Conservation (phyloP, 2,797 vertebrate genomes). For the Pelochelys cantorii region DNA sequence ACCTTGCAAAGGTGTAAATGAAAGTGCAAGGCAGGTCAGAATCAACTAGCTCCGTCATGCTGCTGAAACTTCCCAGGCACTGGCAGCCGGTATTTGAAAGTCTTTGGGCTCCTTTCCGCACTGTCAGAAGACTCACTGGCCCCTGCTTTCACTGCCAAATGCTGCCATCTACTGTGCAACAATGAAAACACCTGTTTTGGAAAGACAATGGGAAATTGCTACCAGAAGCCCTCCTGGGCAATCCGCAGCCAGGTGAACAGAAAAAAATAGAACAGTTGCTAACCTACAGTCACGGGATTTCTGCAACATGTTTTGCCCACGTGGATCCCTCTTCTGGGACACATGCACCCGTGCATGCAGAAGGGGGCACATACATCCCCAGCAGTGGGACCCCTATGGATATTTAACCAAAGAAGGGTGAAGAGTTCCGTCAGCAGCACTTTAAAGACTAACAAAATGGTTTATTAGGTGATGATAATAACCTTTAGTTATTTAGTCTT, state of each 20-base stretch:
- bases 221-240: background rate
- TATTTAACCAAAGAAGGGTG: background rate
- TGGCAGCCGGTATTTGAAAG: background rate
- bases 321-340: background rate
- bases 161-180: constrained; percentile 55
- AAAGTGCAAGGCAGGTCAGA: background rate
- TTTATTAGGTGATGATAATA: too few species aligned
- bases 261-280: background rate
- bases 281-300: background rate
- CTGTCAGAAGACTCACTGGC: background rate
- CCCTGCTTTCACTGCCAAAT: constrained; percentile 12
- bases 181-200: background rate
- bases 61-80: background rate
- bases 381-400: background rate
- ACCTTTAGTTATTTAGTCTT: too few species aligned
- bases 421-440: background rate
- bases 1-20: background rate
- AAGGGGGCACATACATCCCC: background rate
- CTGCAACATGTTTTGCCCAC: background rate
- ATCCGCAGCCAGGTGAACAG: background rate
- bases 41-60: background rate
- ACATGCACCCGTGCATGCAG: background rate
- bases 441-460: too few species aligned
- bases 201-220: background rate
- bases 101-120: background rate